Evolutionary conservation across 2,797 vertebrate genomes (phyloP).

Genomic region (Molothrus aeneus): DNA sequence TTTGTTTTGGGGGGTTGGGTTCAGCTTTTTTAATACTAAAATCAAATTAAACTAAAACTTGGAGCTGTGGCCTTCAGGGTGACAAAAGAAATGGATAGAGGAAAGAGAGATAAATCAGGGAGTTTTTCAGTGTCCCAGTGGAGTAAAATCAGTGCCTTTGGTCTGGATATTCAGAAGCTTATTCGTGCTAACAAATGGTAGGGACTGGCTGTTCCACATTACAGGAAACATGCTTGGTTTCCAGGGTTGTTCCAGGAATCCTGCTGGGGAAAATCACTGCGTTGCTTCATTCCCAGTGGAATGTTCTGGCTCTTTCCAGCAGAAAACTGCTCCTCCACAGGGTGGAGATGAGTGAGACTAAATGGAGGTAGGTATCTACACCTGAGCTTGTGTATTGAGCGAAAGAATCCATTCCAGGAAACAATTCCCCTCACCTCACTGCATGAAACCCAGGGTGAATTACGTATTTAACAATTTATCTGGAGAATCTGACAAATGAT

Average conservation of each 20-base stretch:
- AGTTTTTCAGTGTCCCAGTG: background rate
- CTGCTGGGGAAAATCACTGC: background rate
- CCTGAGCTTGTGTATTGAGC: background rate
- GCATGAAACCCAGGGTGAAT: background rate
- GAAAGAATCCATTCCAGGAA: background rate
- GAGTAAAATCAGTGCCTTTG: background rate
- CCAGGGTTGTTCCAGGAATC: background rate
- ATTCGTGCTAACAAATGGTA: background rate
- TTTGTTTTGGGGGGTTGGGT: background rate
- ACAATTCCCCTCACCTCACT: background rate
- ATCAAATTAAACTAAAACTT: background rate
- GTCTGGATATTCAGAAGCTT: background rate
- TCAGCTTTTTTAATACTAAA: background rate
- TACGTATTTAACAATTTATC: background rate
- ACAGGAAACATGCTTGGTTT: background rate
- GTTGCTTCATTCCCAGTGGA: background rate
- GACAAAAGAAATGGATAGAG: background rate
- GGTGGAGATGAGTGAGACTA: background rate
- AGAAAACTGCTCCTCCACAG: background rate
- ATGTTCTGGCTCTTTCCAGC: background rate
- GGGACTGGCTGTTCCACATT: background rate
- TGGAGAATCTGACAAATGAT: background rate
- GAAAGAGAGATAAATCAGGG: background rate
- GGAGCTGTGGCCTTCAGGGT: background rate
- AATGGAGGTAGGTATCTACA: background rate